phyloP scores from a whole-genome alignment of 2,113 vertebrate species.

The Spermophilus dauricus region DNA sequence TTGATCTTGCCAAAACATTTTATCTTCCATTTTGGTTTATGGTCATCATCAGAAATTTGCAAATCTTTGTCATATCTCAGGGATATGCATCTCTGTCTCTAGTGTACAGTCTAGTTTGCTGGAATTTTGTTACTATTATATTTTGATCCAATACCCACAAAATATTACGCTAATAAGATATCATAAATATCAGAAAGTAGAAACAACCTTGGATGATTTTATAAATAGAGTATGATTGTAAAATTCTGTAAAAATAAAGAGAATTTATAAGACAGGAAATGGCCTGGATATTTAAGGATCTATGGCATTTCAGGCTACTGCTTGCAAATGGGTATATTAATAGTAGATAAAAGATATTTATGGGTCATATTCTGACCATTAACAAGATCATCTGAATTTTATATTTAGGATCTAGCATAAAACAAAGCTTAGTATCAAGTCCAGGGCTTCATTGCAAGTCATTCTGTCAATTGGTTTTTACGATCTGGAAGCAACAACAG shows the following conservation, averaged over 20 bases:
- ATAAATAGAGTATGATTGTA: background rate
- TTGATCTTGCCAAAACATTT: slow-evolving; percentile 27
- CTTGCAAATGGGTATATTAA: background rate
- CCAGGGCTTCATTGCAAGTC: background rate
- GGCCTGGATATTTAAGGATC: background rate
- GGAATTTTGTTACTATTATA: background rate
- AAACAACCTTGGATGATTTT: background rate
- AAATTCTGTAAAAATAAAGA: slow-evolving; percentile 25
- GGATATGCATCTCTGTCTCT: background rate
- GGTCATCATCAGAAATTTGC: background rate
- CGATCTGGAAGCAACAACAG: background rate
- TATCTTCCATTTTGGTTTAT: background rate
- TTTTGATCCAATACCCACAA: background rate
- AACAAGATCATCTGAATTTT: slow-evolving; percentile 1
- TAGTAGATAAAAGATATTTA: background rate
- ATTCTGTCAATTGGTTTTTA: background rate
- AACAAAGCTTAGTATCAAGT: background rate
- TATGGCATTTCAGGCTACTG: background rate
- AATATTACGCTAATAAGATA: background rate
- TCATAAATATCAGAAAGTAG: background rate
- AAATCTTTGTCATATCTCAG: background rate
- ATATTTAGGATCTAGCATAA: background rate
- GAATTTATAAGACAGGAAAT: background rate
- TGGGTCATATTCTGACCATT: background rate
- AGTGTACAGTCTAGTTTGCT: background rate